Conservation (phyloP, 2,797 vertebrate species). For the Pangasius krempfi region DNA sequence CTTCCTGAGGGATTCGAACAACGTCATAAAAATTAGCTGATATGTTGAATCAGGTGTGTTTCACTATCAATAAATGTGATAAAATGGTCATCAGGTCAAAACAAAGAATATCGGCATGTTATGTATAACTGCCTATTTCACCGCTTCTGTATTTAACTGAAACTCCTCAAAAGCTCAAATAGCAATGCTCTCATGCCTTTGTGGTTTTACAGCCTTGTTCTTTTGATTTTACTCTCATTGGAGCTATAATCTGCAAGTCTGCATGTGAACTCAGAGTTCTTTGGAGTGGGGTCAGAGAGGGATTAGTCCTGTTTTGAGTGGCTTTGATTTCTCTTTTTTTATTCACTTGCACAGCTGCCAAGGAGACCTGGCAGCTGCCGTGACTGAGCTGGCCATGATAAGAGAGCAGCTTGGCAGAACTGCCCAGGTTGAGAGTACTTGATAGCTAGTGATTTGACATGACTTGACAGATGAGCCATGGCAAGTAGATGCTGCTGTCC, state of each 20-base stretch:
- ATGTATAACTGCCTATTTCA: conserved; percentile 27
- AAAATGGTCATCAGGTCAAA: not conserved
- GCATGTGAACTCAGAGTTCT: conserved; percentile 12
- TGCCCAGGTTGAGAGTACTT: conserved; percentile 7
- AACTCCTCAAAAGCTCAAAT: not conserved
- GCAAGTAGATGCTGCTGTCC: conserved; percentile 20
- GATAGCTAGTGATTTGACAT: conserved; percentile 29
- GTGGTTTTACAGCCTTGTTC: conserved; percentile 9
- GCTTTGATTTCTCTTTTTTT: conserved; percentile 55
- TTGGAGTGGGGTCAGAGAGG: conserved; percentile 45
- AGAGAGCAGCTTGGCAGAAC: conserved; percentile 20
- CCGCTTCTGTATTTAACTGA: conserved; percentile 2
- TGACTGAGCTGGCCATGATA: conserved; percentile 22
- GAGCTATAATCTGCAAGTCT: not conserved
- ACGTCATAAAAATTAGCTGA: not conserved
- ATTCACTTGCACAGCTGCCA: conserved; percentile 40
- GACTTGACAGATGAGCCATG: conserved; percentile 29
- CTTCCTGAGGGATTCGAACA: not conserved
- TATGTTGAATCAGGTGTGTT: conserved; percentile 16
- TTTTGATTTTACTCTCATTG: conserved; percentile 2
- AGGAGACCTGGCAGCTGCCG: conserved; percentile 31
- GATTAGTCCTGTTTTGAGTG: conserved; percentile 55
- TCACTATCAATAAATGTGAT: not conserved
- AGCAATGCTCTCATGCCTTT: not conserved
- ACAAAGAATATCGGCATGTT: not conserved